These are phyloP conservation scores for Nothobranchius furzeri DNA, from an alignment of 2,113 vertebrate genomes.

Conservation along the genomic window DNA sequence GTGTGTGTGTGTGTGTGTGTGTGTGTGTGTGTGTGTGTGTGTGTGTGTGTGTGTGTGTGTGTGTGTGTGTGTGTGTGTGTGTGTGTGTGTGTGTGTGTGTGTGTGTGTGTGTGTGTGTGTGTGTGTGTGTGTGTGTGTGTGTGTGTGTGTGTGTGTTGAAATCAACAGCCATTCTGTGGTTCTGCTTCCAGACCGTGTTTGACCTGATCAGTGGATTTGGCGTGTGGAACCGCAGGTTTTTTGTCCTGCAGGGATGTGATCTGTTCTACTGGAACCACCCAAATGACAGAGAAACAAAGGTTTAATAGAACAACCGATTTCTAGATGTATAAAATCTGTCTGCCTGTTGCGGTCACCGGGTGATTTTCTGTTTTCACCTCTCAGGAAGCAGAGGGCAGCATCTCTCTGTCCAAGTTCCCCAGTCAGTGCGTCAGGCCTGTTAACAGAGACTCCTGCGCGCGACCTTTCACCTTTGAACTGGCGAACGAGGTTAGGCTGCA, in stretches of 20 bases:
- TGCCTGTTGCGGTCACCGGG: accelerated
- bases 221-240: conserved; percentile 81
- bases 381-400: conserved; percentile 76
- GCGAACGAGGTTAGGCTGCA: conserved; percentile 56
- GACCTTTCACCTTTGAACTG: conserved; percentile 83
- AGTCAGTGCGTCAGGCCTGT: conserved; percentile 70
- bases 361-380: not conserved
- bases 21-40: too few relatives aligned
- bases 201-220: conserved; percentile 79
- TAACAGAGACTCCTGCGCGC: conserved; percentile 78
- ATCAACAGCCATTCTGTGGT: not conserved
- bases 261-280: conserved; percentile 81
- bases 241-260: conserved; percentile 68
- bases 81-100: too few relatives aligned
- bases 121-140: too few relatives aligned
- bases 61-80: too few relatives aligned
- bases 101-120: too few relatives aligned
- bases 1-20: too few relatives aligned
- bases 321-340: too few relatives aligned
- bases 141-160: too few relatives aligned
- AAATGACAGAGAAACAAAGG: conserved; percentile 77
- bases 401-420: conserved; percentile 69
- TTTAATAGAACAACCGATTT: conserved; percentile 4
- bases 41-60: too few relatives aligned
- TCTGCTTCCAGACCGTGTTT: conserved; percentile 78